Conservation (phyloP, 2,797 vertebrate species). For the Gymnodraco acuticeps region DNA sequence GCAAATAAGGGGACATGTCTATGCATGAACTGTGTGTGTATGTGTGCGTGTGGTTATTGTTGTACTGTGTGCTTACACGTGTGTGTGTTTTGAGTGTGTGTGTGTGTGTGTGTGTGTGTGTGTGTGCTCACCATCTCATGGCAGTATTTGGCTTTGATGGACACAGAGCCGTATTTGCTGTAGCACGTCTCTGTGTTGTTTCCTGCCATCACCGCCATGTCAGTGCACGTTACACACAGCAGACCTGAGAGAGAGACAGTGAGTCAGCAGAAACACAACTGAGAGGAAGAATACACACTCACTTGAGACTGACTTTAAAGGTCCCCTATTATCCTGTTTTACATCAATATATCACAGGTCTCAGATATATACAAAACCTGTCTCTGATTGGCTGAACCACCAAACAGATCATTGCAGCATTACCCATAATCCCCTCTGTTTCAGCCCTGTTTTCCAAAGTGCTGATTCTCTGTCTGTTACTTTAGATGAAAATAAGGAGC, state of each 20-base stretch:
- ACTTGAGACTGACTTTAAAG: too few relatives aligned
- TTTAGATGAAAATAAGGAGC: too few relatives aligned
- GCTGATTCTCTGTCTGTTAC: too few relatives aligned
- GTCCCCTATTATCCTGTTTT: too few relatives aligned
- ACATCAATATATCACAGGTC: too few relatives aligned
- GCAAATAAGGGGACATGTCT: slow-evolving; percentile 16
- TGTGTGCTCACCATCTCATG: slow-evolving; percentile 93
- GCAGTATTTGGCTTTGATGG: slow-evolving; percentile 92
- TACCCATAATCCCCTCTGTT: too few relatives aligned
- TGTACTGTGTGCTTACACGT: background rate
- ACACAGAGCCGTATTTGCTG: slow-evolving; percentile 93
- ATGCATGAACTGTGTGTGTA: slow-evolving; percentile 13
- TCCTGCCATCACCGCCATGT: slow-evolving; percentile 95
- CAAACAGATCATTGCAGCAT: too few relatives aligned
- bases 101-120: background rate
- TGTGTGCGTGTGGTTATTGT: background rate
- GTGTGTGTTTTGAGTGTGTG: background rate
- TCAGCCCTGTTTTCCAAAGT: too few relatives aligned
- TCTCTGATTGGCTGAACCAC: too few relatives aligned
- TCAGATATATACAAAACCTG: too few relatives aligned
- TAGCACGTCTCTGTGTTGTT: slow-evolving; percentile 93
- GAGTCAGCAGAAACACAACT: background rate
- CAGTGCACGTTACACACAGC: slow-evolving; percentile 93
- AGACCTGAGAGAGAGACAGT: slow-evolving; percentile 80
- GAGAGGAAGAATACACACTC: too few relatives aligned